Evolutionary conservation across 2,888 invertebrate species (phyloP).

Genomic region (Malacosoma neustria): DNA sequence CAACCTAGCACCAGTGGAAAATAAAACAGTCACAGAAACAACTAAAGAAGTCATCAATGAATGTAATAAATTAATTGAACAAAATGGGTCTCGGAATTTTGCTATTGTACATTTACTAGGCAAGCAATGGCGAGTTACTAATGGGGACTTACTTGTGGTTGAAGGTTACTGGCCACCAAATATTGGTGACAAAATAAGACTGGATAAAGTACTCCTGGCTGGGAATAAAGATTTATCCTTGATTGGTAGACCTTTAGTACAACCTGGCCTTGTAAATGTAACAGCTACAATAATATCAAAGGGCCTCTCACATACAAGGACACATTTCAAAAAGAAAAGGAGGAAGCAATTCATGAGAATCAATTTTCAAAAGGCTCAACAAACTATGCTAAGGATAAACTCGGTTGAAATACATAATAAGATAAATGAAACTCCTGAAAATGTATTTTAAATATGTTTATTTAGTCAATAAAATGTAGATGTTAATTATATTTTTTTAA

Average conservation of each 20-base stretch:
- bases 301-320: constrained; percentile 85
- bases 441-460: constrained; percentile 33
- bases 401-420: constrained; percentile 76
- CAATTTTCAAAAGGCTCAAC: constrained; percentile 80
- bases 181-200: constrained; percentile 83
- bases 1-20: constrained; percentile 31
- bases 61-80: constrained; percentile 77
- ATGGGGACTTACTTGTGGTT: constrained; percentile 88
- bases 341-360: constrained; percentile 86
- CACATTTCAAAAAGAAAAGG: constrained; percentile 82
- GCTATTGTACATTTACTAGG: constrained; percentile 88
- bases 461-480: constrained; percentile 9
- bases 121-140: constrained; percentile 89
- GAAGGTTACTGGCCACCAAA: constrained; percentile 90
- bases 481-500: constrained; percentile 17
- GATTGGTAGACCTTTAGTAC: constrained; percentile 86
- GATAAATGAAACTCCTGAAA: constrained; percentile 62
- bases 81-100: constrained; percentile 79
- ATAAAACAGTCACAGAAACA: constrained; percentile 30
- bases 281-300: constrained; percentile 90
- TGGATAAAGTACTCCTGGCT: constrained; percentile 89
- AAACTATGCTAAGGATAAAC: constrained; percentile 86
- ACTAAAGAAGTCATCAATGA: constrained; percentile 73
- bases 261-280: constrained; percentile 81
- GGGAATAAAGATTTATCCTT: constrained; percentile 88